These are phyloP conservation scores for Pogonophryne albipinna DNA, from an alignment of 2,797 vertebrate species.

Conservation along the genomic window DNA sequence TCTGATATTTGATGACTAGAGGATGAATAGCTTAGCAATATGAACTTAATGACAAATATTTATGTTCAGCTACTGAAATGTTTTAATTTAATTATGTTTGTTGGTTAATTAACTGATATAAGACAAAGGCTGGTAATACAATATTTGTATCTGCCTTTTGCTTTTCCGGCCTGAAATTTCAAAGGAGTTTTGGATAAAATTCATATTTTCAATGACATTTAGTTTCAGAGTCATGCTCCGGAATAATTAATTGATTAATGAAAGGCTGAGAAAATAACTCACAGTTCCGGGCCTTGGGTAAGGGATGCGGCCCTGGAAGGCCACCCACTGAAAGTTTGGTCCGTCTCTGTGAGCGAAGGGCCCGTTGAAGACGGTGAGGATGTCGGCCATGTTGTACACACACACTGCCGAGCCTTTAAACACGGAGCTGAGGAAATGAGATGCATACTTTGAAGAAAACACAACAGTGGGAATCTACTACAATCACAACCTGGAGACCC, in stretches of 20 bases:
- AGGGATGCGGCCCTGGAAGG: constrained; percentile 96
- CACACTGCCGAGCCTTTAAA: constrained; percentile 98
- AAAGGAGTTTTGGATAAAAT: neutral
- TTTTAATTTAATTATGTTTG: too few species aligned
- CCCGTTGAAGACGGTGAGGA: constrained; percentile 97
- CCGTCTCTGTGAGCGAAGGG: constrained; percentile 98
- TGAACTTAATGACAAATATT: too few species aligned
- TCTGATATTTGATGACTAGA: too few species aligned
- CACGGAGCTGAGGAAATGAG: constrained; percentile 89
- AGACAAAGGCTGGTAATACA: neutral
- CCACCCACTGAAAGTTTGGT: constrained; percentile 96
- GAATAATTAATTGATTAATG: neutral
- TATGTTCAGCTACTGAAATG: too few species aligned
- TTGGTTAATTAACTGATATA: too few species aligned
- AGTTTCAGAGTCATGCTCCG: neutral
- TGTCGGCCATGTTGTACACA: constrained; percentile 96
- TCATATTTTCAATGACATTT: neutral
- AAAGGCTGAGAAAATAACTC: constrained; percentile 76
- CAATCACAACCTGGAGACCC: neutral
- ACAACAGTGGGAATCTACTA: constrained; percentile 4
- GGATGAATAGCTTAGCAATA: too few species aligned
- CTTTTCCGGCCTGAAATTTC: neutral
- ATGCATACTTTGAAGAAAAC: constrained; percentile 42
- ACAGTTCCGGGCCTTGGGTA: constrained; percentile 97
- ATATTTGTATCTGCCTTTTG: neutral